Percentiles rank a stretch among this genome's conserved stretches.
These are phyloP conservation scores for Seira sanloemensis DNA, from an alignment of 2,888 invertebrate genomes.

Conservation along the genomic window DNA sequence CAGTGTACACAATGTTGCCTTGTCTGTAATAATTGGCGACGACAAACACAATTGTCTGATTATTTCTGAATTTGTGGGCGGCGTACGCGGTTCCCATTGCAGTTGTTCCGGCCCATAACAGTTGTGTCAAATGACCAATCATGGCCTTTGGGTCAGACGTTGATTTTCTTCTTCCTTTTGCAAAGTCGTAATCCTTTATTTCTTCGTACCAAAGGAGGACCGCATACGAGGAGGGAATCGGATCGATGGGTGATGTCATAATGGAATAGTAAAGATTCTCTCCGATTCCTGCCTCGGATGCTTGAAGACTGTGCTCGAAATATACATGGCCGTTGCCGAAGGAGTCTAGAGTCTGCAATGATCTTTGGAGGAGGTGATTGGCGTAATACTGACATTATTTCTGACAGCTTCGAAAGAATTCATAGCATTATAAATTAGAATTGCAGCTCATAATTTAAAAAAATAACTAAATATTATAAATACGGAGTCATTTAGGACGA, in stretches of 20 bases:
- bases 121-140: constrained; percentile 68
- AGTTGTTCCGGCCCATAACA: constrained; percentile 62
- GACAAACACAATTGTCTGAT: constrained; percentile 54
- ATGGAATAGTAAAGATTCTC: constrained; percentile 66
- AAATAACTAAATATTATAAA: neutral
- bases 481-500: constrained; percentile 65
- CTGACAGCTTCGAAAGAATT: constrained; percentile 49
- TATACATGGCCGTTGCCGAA: neutral
- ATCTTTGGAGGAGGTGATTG: constrained; percentile 34
- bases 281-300: constrained; percentile 39
- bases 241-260: neutral
- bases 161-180: constrained; percentile 21
- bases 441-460: neutral
- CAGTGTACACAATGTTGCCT: constrained; percentile 49
- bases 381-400: constrained; percentile 68
- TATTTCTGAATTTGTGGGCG: constrained; percentile 31
- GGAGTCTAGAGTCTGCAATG: constrained; percentile 18
- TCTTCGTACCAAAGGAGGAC: constrained; percentile 68
- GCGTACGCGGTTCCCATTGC: constrained; percentile 68
- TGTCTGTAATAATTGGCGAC: constrained; percentile 66
- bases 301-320: constrained; percentile 62
- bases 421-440: neutral
- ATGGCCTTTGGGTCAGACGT: constrained; percentile 46
- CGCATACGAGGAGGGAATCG: constrained; percentile 24
- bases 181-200: constrained; percentile 68